phyloP scores from a whole-genome alignment of 2,797 vertebrate genomes.

The Rhincodon typus region DNA sequence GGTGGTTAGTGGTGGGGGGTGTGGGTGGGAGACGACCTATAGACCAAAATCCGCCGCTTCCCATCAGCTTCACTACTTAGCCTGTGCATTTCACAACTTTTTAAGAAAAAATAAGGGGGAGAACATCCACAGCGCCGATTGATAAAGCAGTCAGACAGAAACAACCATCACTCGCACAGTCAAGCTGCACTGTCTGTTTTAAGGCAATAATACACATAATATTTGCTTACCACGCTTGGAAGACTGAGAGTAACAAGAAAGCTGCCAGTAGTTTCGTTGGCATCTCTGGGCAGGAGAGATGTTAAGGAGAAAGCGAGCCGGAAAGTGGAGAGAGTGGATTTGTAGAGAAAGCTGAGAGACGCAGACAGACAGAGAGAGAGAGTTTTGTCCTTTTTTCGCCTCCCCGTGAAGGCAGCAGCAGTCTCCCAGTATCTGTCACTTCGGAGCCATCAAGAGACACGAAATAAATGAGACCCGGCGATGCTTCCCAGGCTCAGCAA shows the following conservation, averaged over 20 bases:
- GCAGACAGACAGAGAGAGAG: constrained; percentile 37
- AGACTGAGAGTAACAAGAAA: constrained; percentile 70
- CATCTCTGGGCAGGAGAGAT: constrained; percentile 62
- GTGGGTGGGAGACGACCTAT: no score
- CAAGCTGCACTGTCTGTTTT: background rate
- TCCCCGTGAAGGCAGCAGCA: constrained; percentile 29
- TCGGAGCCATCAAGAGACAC: constrained; percentile 19
- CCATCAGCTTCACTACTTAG: background rate
- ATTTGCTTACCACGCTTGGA: constrained; percentile 75
- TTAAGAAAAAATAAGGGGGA: background rate
- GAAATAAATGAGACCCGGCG: constrained; percentile 38
- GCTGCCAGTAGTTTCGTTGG: constrained; percentile 61
- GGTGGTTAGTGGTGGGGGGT: background rate
- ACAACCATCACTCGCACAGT: no score
- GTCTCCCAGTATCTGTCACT: constrained; percentile 40
- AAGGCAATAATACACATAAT: background rate
- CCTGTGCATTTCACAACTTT: background rate
- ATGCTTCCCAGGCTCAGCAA: constrained; percentile 53
- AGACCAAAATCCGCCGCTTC: background rate
- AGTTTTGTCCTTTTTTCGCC: background rate
- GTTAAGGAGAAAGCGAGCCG: constrained; percentile 45
- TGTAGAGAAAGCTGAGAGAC: constrained; percentile 18
- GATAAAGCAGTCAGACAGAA: background rate
- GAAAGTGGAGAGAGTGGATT: constrained; percentile 41
- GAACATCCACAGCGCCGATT: background rate